These are phyloP conservation scores for Ophiothrix spiculata DNA, from an alignment of 35 echinoderm and acorn worm genomes.

Conservation along the genomic window DNA sequence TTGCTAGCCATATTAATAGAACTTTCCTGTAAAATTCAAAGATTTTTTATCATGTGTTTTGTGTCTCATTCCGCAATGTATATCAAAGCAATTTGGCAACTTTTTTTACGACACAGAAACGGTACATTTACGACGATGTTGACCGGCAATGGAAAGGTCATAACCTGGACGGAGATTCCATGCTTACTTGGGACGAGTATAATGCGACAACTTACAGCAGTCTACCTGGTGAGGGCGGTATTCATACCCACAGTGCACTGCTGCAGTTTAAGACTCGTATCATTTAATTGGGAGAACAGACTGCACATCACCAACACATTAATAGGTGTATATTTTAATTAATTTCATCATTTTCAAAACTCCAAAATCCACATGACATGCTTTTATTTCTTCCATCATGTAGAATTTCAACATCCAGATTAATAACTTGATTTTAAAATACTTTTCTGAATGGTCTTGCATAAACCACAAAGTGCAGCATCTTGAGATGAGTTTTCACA, in stretches of 20 bases:
- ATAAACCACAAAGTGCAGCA: too few species aligned
- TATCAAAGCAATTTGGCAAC: not conserved
- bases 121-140: slow-evolving; percentile 90
- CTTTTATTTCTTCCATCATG: not conserved
- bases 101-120: slow-evolving; percentile 56
- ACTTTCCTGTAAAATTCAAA: too few species aligned
- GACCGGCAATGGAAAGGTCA: slow-evolving; percentile 85
- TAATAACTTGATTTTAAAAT: not conserved
- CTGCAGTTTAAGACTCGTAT: not conserved
- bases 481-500: too few species aligned
- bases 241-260: not conserved
- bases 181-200: slow-evolving; percentile 85
- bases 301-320: too few species aligned
- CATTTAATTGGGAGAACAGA: slow-evolving; percentile 1
- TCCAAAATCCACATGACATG: not conserved
- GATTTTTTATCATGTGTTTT: too few species aligned
- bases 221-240: slow-evolving; percentile 66
- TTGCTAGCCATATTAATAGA: too few species aligned
- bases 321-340: too few species aligned
- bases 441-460: too few species aligned
- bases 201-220: slow-evolving; percentile 95
- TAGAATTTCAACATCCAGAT: not conserved
- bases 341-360: too few species aligned
- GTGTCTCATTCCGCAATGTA: too few species aligned
- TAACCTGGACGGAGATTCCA: slow-evolving; percentile 62